Percentiles rank a stretch among this genome's conserved stretches.
Evolutionary conservation across 2,888 invertebrate species (phyloP).

Genomic region (Troides aeacus): DNA sequence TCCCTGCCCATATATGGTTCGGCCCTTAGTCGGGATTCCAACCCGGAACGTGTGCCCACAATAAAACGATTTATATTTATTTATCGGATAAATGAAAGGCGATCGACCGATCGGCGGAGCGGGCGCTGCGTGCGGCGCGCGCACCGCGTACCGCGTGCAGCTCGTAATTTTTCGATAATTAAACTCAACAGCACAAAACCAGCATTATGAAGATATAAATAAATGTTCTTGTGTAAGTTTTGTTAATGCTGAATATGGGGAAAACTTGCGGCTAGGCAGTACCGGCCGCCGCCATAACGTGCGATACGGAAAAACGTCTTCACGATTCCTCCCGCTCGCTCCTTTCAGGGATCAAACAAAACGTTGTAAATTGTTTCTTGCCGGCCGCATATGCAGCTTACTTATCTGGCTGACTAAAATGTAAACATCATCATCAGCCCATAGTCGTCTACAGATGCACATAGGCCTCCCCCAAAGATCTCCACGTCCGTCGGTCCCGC

Average conservation of each 20-base stretch:
- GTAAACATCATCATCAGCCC: too few species aligned
- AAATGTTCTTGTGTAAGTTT: conserved; percentile 16
- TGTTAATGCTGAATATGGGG: background rate
- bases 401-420: too few species aligned
- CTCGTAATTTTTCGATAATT: conserved; percentile 20
- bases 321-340: too few species aligned
- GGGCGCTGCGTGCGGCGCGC: conserved; percentile 30
- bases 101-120: conserved; percentile 41
- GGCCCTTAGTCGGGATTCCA: conserved; percentile 71
- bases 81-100: conserved; percentile 49
- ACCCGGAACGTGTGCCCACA: conserved; percentile 63
- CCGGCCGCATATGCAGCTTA: too few species aligned
- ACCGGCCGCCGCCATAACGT: background rate
- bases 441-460: too few species aligned
- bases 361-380: too few species aligned
- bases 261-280: conserved; percentile 11
- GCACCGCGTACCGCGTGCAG: conserved; percentile 16
- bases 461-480: too few species aligned
- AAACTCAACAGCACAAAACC: conserved; percentile 13
- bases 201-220: conserved; percentile 22
- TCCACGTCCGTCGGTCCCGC: too few species aligned
- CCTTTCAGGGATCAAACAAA: too few species aligned
- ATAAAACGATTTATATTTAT: conserved; percentile 76
- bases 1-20: conserved; percentile 68
- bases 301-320: too few species aligned